Percentiles rank a stretch among this genome's conserved stretches.
These are phyloP conservation scores for Homalodisca vitripennis DNA, from an alignment of 1,140 invertebrate genomes.

Conservation along the genomic window DNA sequence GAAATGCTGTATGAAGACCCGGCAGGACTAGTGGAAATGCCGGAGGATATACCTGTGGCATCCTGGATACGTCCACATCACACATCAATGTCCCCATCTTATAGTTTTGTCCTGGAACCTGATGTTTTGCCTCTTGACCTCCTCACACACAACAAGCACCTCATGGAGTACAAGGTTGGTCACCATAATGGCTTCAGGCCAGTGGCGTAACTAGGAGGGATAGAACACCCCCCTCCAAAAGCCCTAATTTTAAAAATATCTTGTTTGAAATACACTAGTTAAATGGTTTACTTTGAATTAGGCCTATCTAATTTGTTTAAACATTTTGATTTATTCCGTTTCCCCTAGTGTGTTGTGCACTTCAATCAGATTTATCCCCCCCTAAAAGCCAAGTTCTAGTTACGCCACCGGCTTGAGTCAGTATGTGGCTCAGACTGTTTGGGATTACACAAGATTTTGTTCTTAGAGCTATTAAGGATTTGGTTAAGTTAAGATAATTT, in stretches of 20 bases:
- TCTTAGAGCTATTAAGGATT: too few relatives aligned
- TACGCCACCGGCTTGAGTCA: too few relatives aligned
- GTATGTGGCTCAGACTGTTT: too few relatives aligned
- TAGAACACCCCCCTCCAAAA: background rate
- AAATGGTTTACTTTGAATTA: background rate
- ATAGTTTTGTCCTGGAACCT: background rate
- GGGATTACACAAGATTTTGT: too few relatives aligned
- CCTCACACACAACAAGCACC: constrained; percentile 26
- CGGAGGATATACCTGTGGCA: background rate
- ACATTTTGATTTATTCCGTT: background rate
- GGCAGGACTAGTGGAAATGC: constrained; percentile 4
- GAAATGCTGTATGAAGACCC: constrained; percentile 27
- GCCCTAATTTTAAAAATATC: background rate
- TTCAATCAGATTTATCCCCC: too few relatives aligned
- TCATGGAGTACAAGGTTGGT: constrained; percentile 27
- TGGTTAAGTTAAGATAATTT: too few relatives aligned
- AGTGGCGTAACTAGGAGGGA: background rate
- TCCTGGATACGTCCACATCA: constrained; percentile 23
- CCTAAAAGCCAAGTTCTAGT: too few relatives aligned
- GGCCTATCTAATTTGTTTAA: background rate
- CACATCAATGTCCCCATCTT: background rate
- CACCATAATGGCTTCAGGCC: background rate
- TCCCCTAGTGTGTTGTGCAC: too few relatives aligned
- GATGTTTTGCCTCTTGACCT: constrained; percentile 29
- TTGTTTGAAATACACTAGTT: background rate